A percentile compares a stretch with the other conserved stretches of the same genome.
Conservation (phyloP, 1,140 invertebrate species). For the Cecropterus lyciades region DNA sequence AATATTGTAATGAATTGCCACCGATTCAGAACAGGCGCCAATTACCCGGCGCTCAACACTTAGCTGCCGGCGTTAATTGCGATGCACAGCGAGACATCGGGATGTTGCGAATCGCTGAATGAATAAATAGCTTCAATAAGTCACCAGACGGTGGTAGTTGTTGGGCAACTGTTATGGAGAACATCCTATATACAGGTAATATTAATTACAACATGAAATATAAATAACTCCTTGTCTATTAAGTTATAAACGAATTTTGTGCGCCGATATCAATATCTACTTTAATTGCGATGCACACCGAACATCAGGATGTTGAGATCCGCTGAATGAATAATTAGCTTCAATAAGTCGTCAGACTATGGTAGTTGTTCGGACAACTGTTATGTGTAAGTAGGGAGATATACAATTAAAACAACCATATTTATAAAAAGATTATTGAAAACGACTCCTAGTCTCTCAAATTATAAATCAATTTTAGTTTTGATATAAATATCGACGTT, state of each 20-base stretch:
- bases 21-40: conserved; percentile 39
- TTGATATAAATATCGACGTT: too few species aligned
- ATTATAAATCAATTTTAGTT: too few species aligned
- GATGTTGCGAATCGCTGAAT: conserved; percentile 54
- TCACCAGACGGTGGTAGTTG: conserved; percentile 15
- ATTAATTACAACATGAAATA: too few species aligned
- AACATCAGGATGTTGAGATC: conserved; percentile 44
- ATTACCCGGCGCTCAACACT: conserved; percentile 38
- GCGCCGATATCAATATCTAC: conserved; percentile 3
- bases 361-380: too few species aligned
- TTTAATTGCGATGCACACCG: conserved; percentile 37
- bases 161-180: neutral
- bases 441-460: too few species aligned
- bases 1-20: conserved; percentile 37
- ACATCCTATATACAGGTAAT: too few species aligned
- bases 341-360: conserved; percentile 37
- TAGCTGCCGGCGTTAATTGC: conserved; percentile 40
- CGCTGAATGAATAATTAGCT: conserved; percentile 65
- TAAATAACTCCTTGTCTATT: too few species aligned
- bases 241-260: too few species aligned
- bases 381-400: too few species aligned
- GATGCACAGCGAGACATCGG: conserved; percentile 38
- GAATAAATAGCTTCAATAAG: conserved; percentile 61
- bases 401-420: too few species aligned
- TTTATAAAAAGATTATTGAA: too few species aligned